Percentiles rank a stretch among this genome's conserved stretches.
Conservation (phyloP, 1,140 invertebrate genomes). For the Aplysia californica region DNA sequence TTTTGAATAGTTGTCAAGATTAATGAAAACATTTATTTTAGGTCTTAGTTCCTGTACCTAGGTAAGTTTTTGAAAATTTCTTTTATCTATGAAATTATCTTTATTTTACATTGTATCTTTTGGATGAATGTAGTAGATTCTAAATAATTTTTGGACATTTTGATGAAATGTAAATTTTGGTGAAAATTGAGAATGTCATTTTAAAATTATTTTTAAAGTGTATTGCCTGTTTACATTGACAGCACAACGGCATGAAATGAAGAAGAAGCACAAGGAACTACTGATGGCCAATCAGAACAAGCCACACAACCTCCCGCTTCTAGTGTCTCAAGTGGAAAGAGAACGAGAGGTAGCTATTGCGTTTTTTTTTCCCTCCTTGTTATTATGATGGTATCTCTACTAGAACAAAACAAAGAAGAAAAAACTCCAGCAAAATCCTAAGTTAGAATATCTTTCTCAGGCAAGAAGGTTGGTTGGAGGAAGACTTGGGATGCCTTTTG, state of each 20-base stretch:
- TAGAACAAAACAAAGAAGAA: too few species aligned
- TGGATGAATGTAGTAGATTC: not conserved
- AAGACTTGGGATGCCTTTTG: too few species aligned
- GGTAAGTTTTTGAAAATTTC: not conserved
- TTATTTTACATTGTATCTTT: not conserved
- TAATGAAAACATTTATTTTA: too few species aligned
- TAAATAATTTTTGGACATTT: too few species aligned
- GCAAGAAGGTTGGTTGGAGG: too few species aligned
- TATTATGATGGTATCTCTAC: too few species aligned
- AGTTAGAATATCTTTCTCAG: too few species aligned
- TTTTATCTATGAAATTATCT: not conserved
- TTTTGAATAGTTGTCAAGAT: too few species aligned
- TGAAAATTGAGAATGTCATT: not conserved
- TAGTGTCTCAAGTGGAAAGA: slow-evolving; percentile 54
- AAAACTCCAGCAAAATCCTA: too few species aligned
- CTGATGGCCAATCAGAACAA: slow-evolving; percentile 53
- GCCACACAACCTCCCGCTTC: slow-evolving; percentile 59
- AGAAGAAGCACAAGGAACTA: slow-evolving; percentile 66
- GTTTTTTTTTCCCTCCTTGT: not conserved
- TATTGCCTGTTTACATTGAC: slow-evolving; percentile 24
- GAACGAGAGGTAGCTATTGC: slow-evolving; percentile 38
- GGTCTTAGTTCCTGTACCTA: not conserved
- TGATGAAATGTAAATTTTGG: not conserved
- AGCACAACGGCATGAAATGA: slow-evolving; percentile 81
- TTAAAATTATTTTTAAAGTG: not conserved